Base-by-base conservation (phyloP, 1,140 invertebrate species). In the Anoplolepis gracilipes region DNA sequence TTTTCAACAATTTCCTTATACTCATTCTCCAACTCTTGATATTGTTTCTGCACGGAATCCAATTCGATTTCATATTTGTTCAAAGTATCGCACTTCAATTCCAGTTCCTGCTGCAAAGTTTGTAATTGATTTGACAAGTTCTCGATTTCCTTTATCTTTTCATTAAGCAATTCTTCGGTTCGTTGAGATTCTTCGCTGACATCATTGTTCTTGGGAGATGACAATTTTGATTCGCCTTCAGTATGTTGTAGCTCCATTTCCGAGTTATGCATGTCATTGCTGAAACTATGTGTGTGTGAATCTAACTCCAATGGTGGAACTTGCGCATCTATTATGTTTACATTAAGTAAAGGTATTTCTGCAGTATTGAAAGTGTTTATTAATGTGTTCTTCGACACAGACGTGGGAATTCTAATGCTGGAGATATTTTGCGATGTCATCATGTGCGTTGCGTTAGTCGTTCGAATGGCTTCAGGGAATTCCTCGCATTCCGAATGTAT, bases 401-500 rank as follows among this genome's bases (percentile, higher is more conserved):
- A 59, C 5, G 49, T 70, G 6, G 86, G 61, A 30, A 92, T 16
- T 85, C 88, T 92, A 1, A 94, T 92, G 7, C 81, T 85, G 3
- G 93, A 94, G 6, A 92, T 61, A 62, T 93, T 93, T 13, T 92
- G 92, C 10, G 85, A 85, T 42, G 84, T n/a, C 7, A 61, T 46
- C 84, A 2, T 84, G 88, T 0, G 46, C 16, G 88, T 90, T 1
- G 78, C 82, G 84, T 92, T 55, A 72, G 84, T 0, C 13, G 92
- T 91, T 46, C 94, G 75, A 25, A 95, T 91, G 4, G 92, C 92
- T 70, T 95, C 94, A 0, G 86, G 57, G 0, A 92, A 95, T 73
- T 97, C 96, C 64, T 97, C 96, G 72, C 95, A 97, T 76, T 97
- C 96, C 0, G 96, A 97, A 69, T 95, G 92, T 93, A 97, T 96